Base-by-base conservation (phyloP, 2,113 vertebrate genomes). In the Oryzias curvinotus region DNA sequence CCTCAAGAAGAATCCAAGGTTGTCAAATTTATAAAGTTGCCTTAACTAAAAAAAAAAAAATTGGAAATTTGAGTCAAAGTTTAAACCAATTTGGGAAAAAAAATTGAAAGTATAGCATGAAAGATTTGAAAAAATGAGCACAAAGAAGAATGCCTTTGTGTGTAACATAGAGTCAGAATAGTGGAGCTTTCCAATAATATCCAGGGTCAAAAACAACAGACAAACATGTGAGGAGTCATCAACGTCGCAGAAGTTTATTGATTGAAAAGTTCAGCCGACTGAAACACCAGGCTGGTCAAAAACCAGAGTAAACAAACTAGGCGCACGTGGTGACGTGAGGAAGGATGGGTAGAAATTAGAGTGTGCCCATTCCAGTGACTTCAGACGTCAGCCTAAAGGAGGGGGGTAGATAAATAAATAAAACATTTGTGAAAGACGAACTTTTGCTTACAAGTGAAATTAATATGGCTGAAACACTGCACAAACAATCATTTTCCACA, bases 351-450 rank as follows among this genome's bases (percentile, higher is more conserved):
- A 82, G 89, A 91, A 94, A 90, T 93, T 94, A 98, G 88, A 97
- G 93, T 50, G 95, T 90, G 62, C 94, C 96, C 96, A 96, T 98
- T 93, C 95, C 96, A 87, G 96, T 98, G 93, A 98, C 95, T 93
- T 98, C 96, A 83, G 96, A 97, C 71, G 95, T 98, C 94, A 98
- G 95, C 95, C 95, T 98, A 92, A 84, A 95, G 41, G 19, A 6
- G 7, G n/a, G 41, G 3, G 14, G 47, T 63, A 46, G 81, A 65
- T 60, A 84, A 54, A 90, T 86, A 92, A 84, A 91, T 91, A 83
- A 88, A 87, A 86, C 71, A 87, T 81, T 67, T 87, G 80, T 85
- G 78, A 90, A 88, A 83, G 62, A 85, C 51, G 79, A 79, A 85
- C 62, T 78, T 85, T 74, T 19, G 53, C 70, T 54, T 66, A 52